Evolutionary conservation across 2,113 vertebrate species (phyloP).

Genomic region (Paramormyrops kingsleyae): DNA sequence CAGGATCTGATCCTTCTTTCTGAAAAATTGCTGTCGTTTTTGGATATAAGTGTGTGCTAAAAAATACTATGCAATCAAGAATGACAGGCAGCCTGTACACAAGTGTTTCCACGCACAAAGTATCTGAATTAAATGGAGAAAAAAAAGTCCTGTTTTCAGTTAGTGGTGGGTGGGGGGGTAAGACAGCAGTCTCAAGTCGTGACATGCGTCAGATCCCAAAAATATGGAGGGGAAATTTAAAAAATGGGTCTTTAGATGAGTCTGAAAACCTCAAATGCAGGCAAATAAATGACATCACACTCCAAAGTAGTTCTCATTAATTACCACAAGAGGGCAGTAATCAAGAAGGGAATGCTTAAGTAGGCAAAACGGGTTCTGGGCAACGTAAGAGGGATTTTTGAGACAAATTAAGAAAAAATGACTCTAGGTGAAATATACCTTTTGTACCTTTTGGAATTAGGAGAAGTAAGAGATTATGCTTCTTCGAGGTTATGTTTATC

Average conservation of each 20-base stretch:
- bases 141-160: neutral
- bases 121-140: neutral
- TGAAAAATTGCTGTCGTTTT: neutral
- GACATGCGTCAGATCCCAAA: neutral
- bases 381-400: neutral
- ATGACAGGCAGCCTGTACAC: neutral
- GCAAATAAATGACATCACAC: neutral
- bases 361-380: neutral
- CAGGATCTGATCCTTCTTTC: neutral
- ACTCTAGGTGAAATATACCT: neutral
- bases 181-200: too few species aligned
- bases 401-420: neutral
- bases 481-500: neutral
- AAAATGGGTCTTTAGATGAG: neutral
- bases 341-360: neutral
- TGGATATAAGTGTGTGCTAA: neutral
- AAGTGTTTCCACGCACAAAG: neutral
- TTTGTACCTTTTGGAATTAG: neutral
- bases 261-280: neutral
- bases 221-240: neutral
- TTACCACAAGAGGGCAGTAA: constrained; percentile 12
- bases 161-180: neutral
- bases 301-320: neutral
- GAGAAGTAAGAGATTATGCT: neutral
- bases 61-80: neutral